Evolutionary conservation across 2,113 vertebrate genomes (phyloP), one percentile per base, ranked within the genome.

Genomic region (Casuarius casuarius): DNA sequence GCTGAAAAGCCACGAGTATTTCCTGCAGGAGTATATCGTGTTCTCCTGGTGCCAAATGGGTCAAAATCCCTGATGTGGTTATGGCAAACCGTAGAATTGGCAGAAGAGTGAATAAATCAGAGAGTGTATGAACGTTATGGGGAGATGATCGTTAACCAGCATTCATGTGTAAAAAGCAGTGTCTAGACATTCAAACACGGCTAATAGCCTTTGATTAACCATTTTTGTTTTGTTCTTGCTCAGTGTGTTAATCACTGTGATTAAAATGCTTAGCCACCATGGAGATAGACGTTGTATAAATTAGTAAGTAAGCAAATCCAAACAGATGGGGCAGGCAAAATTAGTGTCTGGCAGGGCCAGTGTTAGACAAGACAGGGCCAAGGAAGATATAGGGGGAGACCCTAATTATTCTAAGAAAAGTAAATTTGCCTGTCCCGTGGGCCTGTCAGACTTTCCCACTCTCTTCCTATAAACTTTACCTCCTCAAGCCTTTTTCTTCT

Each of bases 121-220:
- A 70, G 75, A 33, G 51, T 7, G 3, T 23, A 3, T 31, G 80
- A 85, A 54, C 5, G 29, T 95, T 90, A 44, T 11, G 31, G 94
- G 86, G 95, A 90, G 94, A 92, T 96, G 88, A 95, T 96, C 63
- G 87, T 97, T 95, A 92, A 96, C 95, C 94, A 95, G 95, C 92
- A 91, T 91, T 94, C 89, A 75, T 92, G 95, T 94, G 94, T 85
- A 90, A 96, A 96, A 84, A 93, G 86, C 66, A 2, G 88, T 12
- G 48, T 72, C 90, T 85, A 94, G 95, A 95, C 88, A 70, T 72
- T 94, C 92, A 91, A 94, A 91, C 82, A 4, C 84, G 56, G 92
- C 95, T 96, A 97, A 97, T 94, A 95, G 95, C 95, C 89, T 94
- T 95, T 95, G 97, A 97, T 97, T 97, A 97, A 95, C 97, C 94